These are phyloP conservation scores for Erpobdella octoculata DNA, from an alignment of 2,888 invertebrate genomes.

Conservation along the genomic window DNA sequence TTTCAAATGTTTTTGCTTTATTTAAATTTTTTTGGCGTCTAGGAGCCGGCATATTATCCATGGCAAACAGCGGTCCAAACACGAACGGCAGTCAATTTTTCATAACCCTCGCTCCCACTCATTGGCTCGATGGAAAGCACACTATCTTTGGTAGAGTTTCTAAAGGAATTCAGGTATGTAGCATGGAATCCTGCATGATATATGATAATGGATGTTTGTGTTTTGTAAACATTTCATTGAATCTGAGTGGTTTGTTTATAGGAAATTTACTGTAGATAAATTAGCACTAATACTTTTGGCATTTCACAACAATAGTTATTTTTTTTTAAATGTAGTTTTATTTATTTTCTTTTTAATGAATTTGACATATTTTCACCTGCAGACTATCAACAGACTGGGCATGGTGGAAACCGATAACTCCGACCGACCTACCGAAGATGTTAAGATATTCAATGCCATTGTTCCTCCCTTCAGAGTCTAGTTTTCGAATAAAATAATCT, in stretches of 20 bases:
- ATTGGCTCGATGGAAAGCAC: conserved; percentile 96
- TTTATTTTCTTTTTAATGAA: background rate
- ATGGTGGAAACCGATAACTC: conserved; percentile 80
- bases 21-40: no score
- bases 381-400: conserved; percentile 71
- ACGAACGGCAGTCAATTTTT: conserved; percentile 98
- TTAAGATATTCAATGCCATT: conserved; percentile 42
- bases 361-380: background rate
- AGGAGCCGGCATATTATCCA: conserved; percentile 77
- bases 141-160: conserved; percentile 84
- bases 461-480: conserved; percentile 8
- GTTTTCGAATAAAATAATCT: no score
- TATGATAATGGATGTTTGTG: no score
- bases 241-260: background rate
- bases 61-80: conserved; percentile 96
- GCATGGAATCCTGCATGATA: background rate
- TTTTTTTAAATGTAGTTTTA: background rate
- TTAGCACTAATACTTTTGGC: no score
- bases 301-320: background rate
- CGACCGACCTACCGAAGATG: conserved; percentile 69
- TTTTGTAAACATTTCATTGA: background rate
- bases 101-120: conserved; percentile 87
- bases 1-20: no score
- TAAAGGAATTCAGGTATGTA: conserved; percentile 76
- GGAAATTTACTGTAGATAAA: background rate